These are phyloP conservation scores for Meloe dianella DNA, from an alignment of 2,888 invertebrate species.

Conservation along the genomic window DNA sequence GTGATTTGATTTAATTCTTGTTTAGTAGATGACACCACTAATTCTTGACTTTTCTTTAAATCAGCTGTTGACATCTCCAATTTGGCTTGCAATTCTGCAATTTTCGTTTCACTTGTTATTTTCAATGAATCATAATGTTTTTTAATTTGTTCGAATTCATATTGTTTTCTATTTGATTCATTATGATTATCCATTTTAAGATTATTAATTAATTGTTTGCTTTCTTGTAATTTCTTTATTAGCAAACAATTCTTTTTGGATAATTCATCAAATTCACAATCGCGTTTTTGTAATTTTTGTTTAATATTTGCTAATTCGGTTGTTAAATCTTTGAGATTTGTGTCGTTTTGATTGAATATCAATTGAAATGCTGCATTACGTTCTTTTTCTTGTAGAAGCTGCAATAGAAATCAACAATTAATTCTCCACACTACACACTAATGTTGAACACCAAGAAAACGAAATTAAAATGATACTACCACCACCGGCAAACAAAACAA, in stretches of 20 bases:
- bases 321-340: constrained; percentile 38
- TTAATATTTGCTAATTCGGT: constrained; percentile 40
- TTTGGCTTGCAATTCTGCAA: constrained; percentile 51
- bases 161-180: constrained; percentile 41
- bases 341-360: constrained; percentile 45
- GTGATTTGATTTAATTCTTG: constrained; percentile 40
- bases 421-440: constrained; percentile 11
- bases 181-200: constrained; percentile 36
- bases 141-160: constrained; percentile 37
- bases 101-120: constrained; percentile 55
- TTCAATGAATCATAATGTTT: constrained; percentile 40
- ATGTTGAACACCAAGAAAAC: constrained; percentile 17
- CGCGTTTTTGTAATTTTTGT: constrained; percentile 26
- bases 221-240: constrained; percentile 36
- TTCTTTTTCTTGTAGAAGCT: constrained; percentile 44
- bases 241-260: constrained; percentile 39
- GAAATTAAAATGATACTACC: constrained; percentile 14
- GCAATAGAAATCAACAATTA: constrained; percentile 23
- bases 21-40: constrained; percentile 48
- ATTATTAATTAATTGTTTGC: constrained; percentile 40
- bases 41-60: constrained; percentile 52
- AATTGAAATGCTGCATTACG: constrained; percentile 44
- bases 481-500: neutral
- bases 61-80: constrained; percentile 51
- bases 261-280: constrained; percentile 12